Conservation (phyloP, 2,888 invertebrate species). For the Cenopis cana region DNA sequence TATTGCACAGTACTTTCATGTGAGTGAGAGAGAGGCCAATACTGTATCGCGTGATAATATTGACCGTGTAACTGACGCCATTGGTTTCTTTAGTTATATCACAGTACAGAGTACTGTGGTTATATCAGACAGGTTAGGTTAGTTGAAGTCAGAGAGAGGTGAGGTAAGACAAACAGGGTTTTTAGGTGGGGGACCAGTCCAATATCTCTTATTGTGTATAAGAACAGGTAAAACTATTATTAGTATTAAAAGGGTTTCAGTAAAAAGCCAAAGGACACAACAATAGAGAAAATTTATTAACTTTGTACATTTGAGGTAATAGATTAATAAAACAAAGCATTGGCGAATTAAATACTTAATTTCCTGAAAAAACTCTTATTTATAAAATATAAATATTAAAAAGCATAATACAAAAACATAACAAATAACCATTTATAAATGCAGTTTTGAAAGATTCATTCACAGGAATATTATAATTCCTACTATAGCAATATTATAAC, state of each 20-base stretch:
- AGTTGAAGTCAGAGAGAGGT: too few species aligned
- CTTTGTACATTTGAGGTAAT: slow-evolving; percentile 34
- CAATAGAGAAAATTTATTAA: slow-evolving; percentile 18
- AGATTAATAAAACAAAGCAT: slow-evolving; percentile 5
- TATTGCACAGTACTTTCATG: too few species aligned
- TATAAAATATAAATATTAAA: background rate
- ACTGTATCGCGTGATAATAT: too few species aligned
- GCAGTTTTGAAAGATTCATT: background rate
- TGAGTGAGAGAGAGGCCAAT: too few species aligned
- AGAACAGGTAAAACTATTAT: background rate
- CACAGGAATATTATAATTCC: background rate
- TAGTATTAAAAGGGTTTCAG: background rate
- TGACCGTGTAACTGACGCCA: too few species aligned
- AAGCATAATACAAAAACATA: slow-evolving; percentile 7
- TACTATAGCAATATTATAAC: slow-evolving; percentile 5
- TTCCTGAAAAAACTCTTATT: background rate
- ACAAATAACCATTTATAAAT: slow-evolving; percentile 36
- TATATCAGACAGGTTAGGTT: too few species aligned
- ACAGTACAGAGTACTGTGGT: too few species aligned
- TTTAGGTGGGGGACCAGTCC: too few species aligned
- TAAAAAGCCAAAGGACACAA: background rate
- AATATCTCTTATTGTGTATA: too few species aligned
- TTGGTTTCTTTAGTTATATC: too few species aligned
- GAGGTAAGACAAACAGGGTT: too few species aligned
- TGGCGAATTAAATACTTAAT: background rate